These are phyloP conservation scores for Drosophila neocordata DNA, from an alignment of 1,140 invertebrate genomes.

Conservation along the genomic window DNA sequence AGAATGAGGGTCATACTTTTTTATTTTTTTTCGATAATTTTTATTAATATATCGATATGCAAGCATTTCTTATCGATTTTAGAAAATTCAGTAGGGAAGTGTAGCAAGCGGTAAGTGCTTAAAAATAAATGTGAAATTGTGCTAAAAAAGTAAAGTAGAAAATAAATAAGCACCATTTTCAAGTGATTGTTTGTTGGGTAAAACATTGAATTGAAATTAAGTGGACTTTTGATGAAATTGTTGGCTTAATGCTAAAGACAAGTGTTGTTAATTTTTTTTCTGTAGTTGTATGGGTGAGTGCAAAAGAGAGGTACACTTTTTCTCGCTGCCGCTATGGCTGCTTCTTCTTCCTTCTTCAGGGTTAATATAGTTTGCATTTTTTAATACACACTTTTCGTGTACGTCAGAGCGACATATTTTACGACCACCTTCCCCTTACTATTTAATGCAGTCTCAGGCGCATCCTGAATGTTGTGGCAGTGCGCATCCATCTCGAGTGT, in stretches of 20 bases:
- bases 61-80: slow-evolving; percentile 7
- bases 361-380: slow-evolving; percentile 1
- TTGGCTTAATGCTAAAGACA: not conserved
- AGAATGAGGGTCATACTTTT: not conserved
- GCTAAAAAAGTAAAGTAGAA: not conserved
- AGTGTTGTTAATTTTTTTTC: not conserved
- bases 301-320: not conserved
- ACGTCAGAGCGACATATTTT: not conserved
- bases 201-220: not conserved
- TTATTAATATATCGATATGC: not conserved
- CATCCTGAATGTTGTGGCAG: slow-evolving; percentile 4
- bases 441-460: slow-evolving; percentile 2
- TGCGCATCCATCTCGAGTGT: slow-evolving; percentile 9
- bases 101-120: slow-evolving; percentile 7
- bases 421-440: not conserved
- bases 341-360: not conserved
- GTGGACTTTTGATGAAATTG: not conserved
- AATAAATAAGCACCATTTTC: not conserved
- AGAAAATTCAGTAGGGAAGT: not conserved
- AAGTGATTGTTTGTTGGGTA: not conserved
- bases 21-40: not conserved
- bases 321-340: not conserved
- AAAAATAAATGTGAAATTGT: not conserved
- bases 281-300: not conserved
- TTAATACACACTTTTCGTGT: not conserved